phyloP scores from a whole-genome alignment of 2,113 vertebrate species.

The Talpa occidentalis region DNA sequence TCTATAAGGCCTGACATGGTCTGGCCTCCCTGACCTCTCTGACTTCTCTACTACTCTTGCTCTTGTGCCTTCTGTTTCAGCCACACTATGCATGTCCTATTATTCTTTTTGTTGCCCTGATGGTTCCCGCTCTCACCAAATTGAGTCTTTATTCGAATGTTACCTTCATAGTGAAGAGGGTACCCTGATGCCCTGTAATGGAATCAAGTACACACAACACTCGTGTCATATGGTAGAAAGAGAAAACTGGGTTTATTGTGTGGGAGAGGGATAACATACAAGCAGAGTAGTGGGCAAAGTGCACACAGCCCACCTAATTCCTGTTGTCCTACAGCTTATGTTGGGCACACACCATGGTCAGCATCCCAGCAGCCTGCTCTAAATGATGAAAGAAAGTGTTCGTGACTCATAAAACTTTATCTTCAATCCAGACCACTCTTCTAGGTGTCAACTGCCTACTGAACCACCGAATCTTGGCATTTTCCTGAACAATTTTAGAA shows the following conservation, averaged over 20 bases:
- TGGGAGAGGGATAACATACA: accelerated
- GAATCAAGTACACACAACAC: not conserved
- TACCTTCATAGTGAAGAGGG: not conserved
- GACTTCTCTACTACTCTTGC: not conserved
- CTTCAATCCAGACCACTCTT: not conserved
- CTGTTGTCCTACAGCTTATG: not conserved
- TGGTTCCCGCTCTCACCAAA: not conserved
- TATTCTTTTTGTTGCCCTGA: not conserved
- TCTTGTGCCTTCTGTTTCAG: not conserved
- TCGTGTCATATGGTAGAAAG: not conserved
- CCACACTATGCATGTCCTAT: accelerated
- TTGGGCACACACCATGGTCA: not conserved
- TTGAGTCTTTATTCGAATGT: not conserved
- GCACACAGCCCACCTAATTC: not conserved
- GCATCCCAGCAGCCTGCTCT: not conserved
- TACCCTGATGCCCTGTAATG: not conserved
- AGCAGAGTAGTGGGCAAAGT: not conserved
- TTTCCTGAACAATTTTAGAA: not conserved
- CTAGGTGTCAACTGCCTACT: not conserved
- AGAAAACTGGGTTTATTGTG: not conserved
- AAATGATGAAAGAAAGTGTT: not conserved
- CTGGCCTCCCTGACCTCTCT: not conserved
- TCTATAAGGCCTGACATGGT: not conserved
- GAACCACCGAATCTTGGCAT: not conserved
- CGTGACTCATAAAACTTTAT: not conserved